Conservation (phyloP, 2,113 vertebrate genomes). For the Aramus guarauna region DNA sequence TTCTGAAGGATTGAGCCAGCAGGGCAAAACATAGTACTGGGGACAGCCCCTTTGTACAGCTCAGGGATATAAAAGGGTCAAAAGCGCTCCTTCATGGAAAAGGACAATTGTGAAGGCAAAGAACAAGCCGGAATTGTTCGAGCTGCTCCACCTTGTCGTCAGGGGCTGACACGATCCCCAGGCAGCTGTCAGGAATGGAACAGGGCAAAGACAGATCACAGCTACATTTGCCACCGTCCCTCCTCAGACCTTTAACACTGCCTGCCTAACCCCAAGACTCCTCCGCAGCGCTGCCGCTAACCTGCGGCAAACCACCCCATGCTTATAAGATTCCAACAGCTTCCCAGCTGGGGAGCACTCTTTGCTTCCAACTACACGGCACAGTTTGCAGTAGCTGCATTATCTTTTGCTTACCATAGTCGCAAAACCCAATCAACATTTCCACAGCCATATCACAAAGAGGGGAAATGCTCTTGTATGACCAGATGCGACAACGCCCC, state of each 20-base stretch:
- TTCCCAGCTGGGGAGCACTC: background rate
- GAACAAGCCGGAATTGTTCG: background rate
- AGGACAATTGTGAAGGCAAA: background rate
- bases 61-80: background rate
- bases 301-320: background rate
- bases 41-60: background rate
- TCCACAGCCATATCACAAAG: background rate
- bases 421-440: background rate
- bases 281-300: background rate
- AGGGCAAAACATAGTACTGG: background rate
- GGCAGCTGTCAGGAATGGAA: background rate
- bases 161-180: background rate
- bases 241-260: background rate
- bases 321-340: background rate
- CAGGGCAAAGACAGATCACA: background rate
- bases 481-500: background rate
- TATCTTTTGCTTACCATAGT: background rate
- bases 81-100: background rate
- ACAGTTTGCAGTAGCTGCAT: background rate
- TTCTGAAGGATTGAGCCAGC: background rate
- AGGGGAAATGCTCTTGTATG: background rate
- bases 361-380: background rate
- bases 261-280: background rate
- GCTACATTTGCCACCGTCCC: background rate
- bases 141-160: background rate